Evolutionary conservation across 35 echinoderm and acorn worm genomes (phyloP).

Genomic region (Eucidaris tribuloides): DNA sequence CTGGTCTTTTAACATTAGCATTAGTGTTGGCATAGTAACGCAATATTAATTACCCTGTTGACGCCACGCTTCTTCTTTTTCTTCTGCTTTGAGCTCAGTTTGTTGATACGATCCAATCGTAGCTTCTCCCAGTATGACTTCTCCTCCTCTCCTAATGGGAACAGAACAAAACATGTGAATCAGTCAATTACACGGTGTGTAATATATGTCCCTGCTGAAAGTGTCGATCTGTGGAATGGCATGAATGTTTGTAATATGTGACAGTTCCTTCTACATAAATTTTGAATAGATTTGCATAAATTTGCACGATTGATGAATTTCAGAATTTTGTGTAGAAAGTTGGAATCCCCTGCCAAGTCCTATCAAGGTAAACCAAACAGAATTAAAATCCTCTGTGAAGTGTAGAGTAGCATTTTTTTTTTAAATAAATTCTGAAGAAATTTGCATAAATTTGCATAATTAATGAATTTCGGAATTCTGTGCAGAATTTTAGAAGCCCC

Average conservation of each 20-base stretch:
- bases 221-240: background rate
- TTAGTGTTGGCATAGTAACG: too few species aligned
- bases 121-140: slow-evolving; percentile 89
- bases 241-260: background rate
- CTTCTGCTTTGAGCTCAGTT: slow-evolving; percentile 49
- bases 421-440: too few species aligned
- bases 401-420: too few species aligned
- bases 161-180: background rate
- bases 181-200: background rate
- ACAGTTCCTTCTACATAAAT: background rate
- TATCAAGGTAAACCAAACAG: too few species aligned
- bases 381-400: too few species aligned
- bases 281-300: background rate
- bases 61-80: slow-evolving; percentile 56
- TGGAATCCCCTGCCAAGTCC: too few species aligned
- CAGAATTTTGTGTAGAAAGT: too few species aligned
- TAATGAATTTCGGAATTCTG: too few species aligned
- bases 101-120: slow-evolving; percentile 44
- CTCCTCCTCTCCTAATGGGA: slow-evolving; percentile 66
- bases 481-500: too few species aligned
- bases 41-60: slow-evolving; percentile 70
- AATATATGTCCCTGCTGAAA: background rate
- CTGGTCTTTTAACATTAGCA: too few species aligned
- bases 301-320: too few species aligned
- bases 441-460: too few species aligned